phyloP scores from a whole-genome alignment of 2,797 vertebrate species.

The Myripristis jacobus region DNA sequence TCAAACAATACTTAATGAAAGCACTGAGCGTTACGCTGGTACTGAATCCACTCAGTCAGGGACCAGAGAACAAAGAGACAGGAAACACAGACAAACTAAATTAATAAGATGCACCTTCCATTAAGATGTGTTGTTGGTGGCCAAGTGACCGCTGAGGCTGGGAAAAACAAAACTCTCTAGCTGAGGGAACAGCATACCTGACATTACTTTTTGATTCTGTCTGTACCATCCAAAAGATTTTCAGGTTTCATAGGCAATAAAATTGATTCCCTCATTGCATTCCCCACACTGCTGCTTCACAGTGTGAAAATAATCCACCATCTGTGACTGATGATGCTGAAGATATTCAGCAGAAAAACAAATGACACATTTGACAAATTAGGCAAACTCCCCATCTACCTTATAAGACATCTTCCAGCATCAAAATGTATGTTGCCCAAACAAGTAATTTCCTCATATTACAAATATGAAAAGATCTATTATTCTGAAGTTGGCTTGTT shows the following conservation, averaged over 20 bases:
- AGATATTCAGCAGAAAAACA: background rate
- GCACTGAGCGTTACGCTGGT: too few species aligned
- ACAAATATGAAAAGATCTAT: slow-evolving; percentile 6
- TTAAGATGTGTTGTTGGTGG: too few species aligned
- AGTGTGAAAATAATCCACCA: background rate
- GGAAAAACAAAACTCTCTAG: background rate
- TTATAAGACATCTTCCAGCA: background rate
- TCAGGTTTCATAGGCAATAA: background rate
- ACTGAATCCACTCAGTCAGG: too few species aligned
- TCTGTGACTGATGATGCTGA: background rate
- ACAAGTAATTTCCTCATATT: background rate
- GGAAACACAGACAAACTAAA: too few species aligned
- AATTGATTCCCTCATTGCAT: background rate
- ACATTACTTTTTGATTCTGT: background rate
- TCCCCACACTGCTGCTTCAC: background rate
- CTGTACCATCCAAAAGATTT: background rate
- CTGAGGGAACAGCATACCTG: too few species aligned
- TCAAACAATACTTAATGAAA: too few species aligned
- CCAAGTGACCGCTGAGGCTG: too few species aligned
- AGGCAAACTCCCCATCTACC: background rate
- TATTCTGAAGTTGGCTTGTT: slow-evolving; percentile 24
- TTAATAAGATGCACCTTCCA: too few species aligned
- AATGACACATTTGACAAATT: too few species aligned
- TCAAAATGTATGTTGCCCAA: background rate
- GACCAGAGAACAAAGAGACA: too few species aligned